phyloP scores from a whole-genome alignment of 2,797 vertebrate species.

The Chrosomus eos region DNA sequence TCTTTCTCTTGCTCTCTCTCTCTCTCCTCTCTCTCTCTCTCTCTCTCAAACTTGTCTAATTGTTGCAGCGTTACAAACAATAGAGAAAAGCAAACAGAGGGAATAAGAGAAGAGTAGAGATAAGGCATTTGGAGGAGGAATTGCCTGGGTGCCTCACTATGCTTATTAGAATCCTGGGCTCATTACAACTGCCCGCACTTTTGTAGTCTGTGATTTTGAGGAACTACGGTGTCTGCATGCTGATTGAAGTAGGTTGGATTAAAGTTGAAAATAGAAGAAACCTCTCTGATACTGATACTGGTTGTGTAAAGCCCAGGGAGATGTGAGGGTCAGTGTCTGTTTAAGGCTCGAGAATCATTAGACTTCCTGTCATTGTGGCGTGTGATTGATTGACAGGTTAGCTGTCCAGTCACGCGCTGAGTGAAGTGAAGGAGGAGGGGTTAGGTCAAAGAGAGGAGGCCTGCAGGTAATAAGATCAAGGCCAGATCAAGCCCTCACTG shows the following conservation, averaged over 20 bases:
- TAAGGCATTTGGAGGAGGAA: conserved; percentile 58
- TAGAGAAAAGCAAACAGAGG: conserved; percentile 47
- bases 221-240: conserved; percentile 42
- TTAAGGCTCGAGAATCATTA: conserved; percentile 19
- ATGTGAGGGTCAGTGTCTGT: conserved; percentile 27
- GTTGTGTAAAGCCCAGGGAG: conserved; percentile 23
- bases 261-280: background rate
- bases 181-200: conserved; percentile 67
- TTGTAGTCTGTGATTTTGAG: conserved; percentile 46
- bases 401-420: conserved; percentile 26
- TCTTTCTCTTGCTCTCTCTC: background rate
- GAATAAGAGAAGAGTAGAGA: conserved; percentile 36
- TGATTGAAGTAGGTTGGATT: conserved; percentile 46
- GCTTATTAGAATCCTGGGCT: conserved; percentile 75
- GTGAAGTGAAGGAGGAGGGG: conserved; percentile 36
- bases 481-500: background rate
- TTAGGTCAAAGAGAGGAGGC: conserved; percentile 46
- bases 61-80: conserved; percentile 59
- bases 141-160: conserved; percentile 54
- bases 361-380: conserved; percentile 19
- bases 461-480: conserved; percentile 54
- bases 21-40: conserved; percentile 4
- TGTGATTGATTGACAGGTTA: conserved; percentile 56
- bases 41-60: conserved; percentile 63
- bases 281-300: conserved; percentile 43